Conservation (phyloP, 2,888 invertebrate genomes). For the Caenorhabditis plicata region DNA sequence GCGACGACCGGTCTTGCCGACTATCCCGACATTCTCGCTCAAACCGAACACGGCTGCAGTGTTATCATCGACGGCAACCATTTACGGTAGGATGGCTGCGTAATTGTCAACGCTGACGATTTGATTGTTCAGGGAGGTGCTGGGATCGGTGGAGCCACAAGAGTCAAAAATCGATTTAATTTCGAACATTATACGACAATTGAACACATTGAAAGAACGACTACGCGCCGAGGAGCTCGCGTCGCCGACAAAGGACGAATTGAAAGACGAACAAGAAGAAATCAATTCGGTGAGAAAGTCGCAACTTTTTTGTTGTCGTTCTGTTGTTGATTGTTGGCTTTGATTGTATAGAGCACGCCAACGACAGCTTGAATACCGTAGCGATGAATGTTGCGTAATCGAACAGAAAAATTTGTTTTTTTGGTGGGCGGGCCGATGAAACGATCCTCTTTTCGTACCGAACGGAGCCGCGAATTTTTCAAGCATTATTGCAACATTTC, state of each 20-base stretch:
- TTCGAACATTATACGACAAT: conserved; percentile 56
- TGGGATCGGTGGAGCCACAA: conserved; percentile 48
- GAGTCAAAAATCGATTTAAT: conserved; percentile 51
- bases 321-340: background rate
- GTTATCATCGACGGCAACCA: conserved; percentile 59
- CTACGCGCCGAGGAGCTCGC: conserved; percentile 19
- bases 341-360: background rate
- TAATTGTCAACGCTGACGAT: too few relatives aligned
- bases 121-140: conserved; percentile 37
- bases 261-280: conserved; percentile 39
- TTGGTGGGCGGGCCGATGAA: background rate
- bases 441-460: background rate
- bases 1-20: conserved; percentile 48
- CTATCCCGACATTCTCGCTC: conserved; percentile 60
- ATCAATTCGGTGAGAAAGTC: conserved; percentile 25
- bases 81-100: conserved; percentile 22
- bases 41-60: conserved; percentile 59
- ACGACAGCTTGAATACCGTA: background rate
- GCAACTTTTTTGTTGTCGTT: background rate
- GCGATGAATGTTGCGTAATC: background rate
- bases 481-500: too few relatives aligned
- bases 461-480: too few relatives aligned
- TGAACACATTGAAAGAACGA: conserved; percentile 15
- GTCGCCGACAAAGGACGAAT: conserved; percentile 26
- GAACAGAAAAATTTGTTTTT: background rate